Conservation (phyloP, 1,140 invertebrate genomes). For the Drosophila lacertosa region DNA sequence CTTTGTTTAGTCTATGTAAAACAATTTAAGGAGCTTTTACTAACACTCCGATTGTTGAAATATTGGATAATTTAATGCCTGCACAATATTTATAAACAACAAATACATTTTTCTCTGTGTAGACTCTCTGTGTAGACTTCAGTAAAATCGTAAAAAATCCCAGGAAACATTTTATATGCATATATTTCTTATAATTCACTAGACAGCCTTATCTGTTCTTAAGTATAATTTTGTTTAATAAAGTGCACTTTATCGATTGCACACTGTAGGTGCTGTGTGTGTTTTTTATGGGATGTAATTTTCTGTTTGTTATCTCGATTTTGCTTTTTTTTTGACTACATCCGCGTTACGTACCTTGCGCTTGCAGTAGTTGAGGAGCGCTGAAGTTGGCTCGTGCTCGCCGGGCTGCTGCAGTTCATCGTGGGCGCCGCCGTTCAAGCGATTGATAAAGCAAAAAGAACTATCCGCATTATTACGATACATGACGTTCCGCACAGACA, state of each 20-base stretch:
- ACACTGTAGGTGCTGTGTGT: neutral
- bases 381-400: slow-evolving; percentile 89
- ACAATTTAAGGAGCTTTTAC: too few species aligned
- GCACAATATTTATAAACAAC: neutral
- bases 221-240: neutral
- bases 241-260: neutral
- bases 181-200: neutral
- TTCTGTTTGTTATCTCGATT: neutral
- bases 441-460: slow-evolving; percentile 80
- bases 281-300: neutral
- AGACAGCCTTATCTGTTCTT: neutral
- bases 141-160: neutral
- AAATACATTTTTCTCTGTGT: neutral
- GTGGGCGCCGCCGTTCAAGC: slow-evolving; percentile 84
- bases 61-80: neutral
- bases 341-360: slow-evolving; percentile 85
- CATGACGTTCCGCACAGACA: slow-evolving; percentile 50
- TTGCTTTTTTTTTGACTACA: slow-evolving; percentile 4
- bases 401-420: slow-evolving; percentile 87
- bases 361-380: slow-evolving; percentile 91
- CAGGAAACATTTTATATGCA: neutral
- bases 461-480: slow-evolving; percentile 77
- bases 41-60: too few species aligned
- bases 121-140: neutral
- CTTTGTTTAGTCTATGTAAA: too few species aligned